Evolutionary conservation across 1,140 invertebrate genomes (phyloP).

Genomic region (Drosophila mayri): DNA sequence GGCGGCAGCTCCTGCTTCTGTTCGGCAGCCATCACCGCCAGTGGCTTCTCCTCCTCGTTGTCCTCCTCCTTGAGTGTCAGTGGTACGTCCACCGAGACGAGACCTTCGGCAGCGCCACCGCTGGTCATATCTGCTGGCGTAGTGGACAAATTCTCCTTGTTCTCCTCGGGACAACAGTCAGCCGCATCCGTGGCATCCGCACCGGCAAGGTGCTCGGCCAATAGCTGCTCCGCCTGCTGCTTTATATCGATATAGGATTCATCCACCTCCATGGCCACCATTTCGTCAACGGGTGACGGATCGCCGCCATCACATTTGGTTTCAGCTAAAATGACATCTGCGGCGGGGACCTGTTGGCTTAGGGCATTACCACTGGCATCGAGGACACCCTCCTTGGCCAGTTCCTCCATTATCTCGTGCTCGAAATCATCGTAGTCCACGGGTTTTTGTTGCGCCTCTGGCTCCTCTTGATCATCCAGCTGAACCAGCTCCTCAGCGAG

Average conservation of each 20-base stretch:
- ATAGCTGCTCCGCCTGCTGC: slow-evolving; percentile 12
- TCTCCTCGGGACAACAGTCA: slow-evolving; percentile 58
- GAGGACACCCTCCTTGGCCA: slow-evolving; percentile 65
- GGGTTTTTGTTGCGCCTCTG: slow-evolving; percentile 1
- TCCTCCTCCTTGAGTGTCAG: slow-evolving; percentile 42
- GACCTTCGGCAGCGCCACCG: slow-evolving; percentile 13
- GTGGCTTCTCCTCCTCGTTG: slow-evolving; percentile 54
- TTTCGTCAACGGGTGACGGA: slow-evolving; percentile 14
- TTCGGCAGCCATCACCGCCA: slow-evolving; percentile 37
- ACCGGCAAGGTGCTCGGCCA: slow-evolving; percentile 2
- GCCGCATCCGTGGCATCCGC: not conserved
- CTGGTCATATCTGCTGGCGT: not conserved
- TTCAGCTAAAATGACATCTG: not conserved
- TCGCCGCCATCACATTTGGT: not conserved
- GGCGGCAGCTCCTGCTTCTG: slow-evolving; percentile 27
- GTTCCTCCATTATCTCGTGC: slow-evolving; percentile 64
- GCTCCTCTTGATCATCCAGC: not conserved
- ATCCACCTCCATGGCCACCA: slow-evolving; percentile 22
- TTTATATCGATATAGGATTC: slow-evolving; percentile 18
- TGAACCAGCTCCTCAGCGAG: not conserved
- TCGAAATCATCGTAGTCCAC: slow-evolving; percentile 59
- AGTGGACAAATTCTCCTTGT: slow-evolving; percentile 72
- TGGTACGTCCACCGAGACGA: slow-evolving; percentile 19
- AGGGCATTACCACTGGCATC: slow-evolving; percentile 69
- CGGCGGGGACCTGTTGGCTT: slow-evolving; percentile 34